Conservation (phyloP, 2,888 invertebrate genomes). For the Unio delphinus region DNA sequence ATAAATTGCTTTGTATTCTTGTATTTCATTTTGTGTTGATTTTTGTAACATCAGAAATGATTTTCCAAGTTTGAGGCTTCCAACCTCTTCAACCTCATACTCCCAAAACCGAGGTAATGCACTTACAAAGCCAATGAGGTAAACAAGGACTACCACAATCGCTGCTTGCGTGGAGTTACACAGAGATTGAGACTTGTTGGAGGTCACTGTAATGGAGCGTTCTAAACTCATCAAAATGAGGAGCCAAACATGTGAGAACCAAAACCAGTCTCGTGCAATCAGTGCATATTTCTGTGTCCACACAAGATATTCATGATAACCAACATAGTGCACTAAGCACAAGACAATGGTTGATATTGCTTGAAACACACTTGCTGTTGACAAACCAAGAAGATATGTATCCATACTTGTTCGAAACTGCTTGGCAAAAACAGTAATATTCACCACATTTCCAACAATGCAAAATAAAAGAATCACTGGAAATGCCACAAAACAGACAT, state of each 20-base stretch:
- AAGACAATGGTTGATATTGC: conserved; percentile 48
- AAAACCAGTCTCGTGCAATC: conserved; percentile 64
- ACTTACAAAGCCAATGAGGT: conserved; percentile 62
- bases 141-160: conserved; percentile 60
- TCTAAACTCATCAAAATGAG: conserved; percentile 65
- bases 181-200: conserved; percentile 50
- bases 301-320: conserved; percentile 48
- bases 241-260: conserved; percentile 66
- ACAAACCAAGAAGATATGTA: conserved; percentile 63
- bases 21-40: conserved; percentile 48
- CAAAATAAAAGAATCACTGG: conserved; percentile 60
- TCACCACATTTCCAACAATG: conserved; percentile 58
- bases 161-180: conserved; percentile 61
- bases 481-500: conserved; percentile 58
- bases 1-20: conserved; percentile 64
- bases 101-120: conserved; percentile 68
- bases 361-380: conserved; percentile 51
- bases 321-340: conserved; percentile 60
- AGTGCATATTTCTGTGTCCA: conserved; percentile 58
- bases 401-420: conserved; percentile 61
- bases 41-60: conserved; percentile 46
- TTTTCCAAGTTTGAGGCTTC: conserved; percentile 19
- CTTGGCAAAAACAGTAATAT: conserved; percentile 57
- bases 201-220: conserved; percentile 58
- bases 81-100: conserved; percentile 46